Percentiles rank a stretch among this genome's conserved stretches.
phyloP scores from a whole-genome alignment of 2,888 invertebrate species.

The Cacoxenus indagator region DNA sequence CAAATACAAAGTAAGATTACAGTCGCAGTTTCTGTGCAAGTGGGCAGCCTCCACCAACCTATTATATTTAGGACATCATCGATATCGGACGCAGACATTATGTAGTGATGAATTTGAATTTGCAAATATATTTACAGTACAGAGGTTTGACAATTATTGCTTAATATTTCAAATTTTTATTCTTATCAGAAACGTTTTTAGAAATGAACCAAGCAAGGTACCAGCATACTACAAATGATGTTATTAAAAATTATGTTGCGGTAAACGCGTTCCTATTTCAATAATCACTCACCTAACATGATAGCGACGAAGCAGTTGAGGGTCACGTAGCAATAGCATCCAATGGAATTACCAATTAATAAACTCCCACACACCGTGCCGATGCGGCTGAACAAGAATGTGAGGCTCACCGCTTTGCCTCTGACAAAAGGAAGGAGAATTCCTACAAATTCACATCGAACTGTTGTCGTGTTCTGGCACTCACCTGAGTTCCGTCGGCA shows the following conservation, averaged over 20 bases:
- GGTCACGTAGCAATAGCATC: background rate
- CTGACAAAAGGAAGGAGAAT: background rate
- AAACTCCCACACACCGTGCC: background rate
- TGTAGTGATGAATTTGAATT: too few relatives aligned
- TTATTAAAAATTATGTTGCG: too few relatives aligned
- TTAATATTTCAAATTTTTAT: too few relatives aligned
- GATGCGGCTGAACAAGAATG: background rate
- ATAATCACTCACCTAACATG: background rate
- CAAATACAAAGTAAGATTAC: background rate
- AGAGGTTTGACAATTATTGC: too few relatives aligned
- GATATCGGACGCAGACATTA: background rate
- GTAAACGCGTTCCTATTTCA: too few relatives aligned
- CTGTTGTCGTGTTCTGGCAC: too few relatives aligned
- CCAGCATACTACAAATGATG: too few relatives aligned
- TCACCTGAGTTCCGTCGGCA: background rate
- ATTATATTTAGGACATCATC: constrained; percentile 27
- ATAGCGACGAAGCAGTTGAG: background rate
- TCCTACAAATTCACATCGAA: too few relatives aligned
- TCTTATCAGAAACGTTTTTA: too few relatives aligned
- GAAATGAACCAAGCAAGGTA: background rate
- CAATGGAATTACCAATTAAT: background rate
- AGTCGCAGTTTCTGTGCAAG: background rate
- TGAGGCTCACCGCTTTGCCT: background rate
- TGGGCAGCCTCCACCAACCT: constrained; percentile 29
- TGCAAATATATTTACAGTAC: too few relatives aligned